Evolutionary conservation across 1,140 invertebrate genomes (phyloP), one percentile per base, ranked within the genome.

Genomic region (Leptopilina clavipes): DNA sequence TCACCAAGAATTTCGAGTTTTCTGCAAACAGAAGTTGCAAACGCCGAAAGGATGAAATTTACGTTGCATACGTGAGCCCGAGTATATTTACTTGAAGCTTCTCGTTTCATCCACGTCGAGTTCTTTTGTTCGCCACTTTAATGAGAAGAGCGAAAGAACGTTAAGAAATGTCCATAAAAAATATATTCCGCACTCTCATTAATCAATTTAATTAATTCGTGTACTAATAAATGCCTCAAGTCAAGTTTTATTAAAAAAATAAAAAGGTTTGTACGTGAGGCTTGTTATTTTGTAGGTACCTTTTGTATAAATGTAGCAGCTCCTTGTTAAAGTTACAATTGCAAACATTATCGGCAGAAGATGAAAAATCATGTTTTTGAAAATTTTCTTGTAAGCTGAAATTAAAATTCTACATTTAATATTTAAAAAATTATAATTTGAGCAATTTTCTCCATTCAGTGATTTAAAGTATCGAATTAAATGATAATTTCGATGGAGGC

Each of bases 271-370:
- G n/a, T n/a, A 31, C 25, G 25, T 17, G 54, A 54, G 44, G 37
- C 7, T 37, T 40, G 9, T n/a, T 76, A 40, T 76, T 25, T 54
- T n/a, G 74, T 83, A 40, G 5, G 59, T 88, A 90, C 89, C 89
- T 90, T 89, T 86, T 74, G 89, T 88, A 73, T 83, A 90, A 80
- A 89, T 84, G 85, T 90, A 90, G 85, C 89, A 90, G 80, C 87
- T 76, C 40, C 76, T 74, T 43, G 80, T 77, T 70, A 82, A 76
- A 74, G 75, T 81, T 37, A 79, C 76, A 54, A 80, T 79, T 43
- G 80, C 78, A 65, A 81, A 84, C 77, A 82, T 70, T 70, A 83
- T 71, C 59, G 81, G 59, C 37, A 80, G 70, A 2, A 70, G 77
- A 18, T 76, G 81, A 70, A 84, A 80, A 75, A 81, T 83, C 83